phyloP scores from a whole-genome alignment of 2,888 invertebrate genomes.

The Sphaerophoria taeniata region DNA sequence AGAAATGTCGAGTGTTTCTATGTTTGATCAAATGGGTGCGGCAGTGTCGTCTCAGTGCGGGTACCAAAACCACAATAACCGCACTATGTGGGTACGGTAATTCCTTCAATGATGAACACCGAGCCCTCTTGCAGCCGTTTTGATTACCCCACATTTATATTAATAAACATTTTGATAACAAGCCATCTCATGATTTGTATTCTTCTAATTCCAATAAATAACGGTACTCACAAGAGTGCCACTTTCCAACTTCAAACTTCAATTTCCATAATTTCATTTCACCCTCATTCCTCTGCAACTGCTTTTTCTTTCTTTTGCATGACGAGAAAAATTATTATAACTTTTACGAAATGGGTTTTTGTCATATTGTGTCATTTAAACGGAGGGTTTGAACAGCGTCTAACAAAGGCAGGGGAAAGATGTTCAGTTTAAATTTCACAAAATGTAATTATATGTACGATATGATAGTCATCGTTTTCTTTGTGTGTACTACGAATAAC shows the following conservation, averaged over 20 bases:
- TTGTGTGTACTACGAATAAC: conserved; percentile 25
- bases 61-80: conserved; percentile 25
- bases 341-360: conserved; percentile 52
- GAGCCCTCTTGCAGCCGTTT: not conserved
- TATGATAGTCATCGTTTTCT: conserved; percentile 67
- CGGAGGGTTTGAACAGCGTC: conserved; percentile 17
- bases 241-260: conserved; percentile 6
- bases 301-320: not conserved
- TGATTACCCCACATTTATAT: conserved; percentile 52
- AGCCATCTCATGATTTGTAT: conserved; percentile 42
- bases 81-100: conserved; percentile 18
- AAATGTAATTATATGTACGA: conserved; percentile 74
- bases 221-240: conserved; percentile 20
- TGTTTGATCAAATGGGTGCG: conserved; percentile 32
- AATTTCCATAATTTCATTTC: not conserved
- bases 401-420: conserved; percentile 11
- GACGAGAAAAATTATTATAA: too few relatives aligned
- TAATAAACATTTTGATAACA: conserved; percentile 65
- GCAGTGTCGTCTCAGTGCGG: conserved; percentile 42
- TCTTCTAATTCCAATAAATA: conserved; percentile 63
- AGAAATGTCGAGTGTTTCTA: not conserved
- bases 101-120: not conserved
- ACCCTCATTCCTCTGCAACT: not conserved
- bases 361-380: conserved; percentile 67
- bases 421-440: conserved; percentile 74